These are phyloP conservation scores for Cryptotis parvus DNA, from an alignment of 2,113 vertebrate genomes.

Conservation along the genomic window DNA sequence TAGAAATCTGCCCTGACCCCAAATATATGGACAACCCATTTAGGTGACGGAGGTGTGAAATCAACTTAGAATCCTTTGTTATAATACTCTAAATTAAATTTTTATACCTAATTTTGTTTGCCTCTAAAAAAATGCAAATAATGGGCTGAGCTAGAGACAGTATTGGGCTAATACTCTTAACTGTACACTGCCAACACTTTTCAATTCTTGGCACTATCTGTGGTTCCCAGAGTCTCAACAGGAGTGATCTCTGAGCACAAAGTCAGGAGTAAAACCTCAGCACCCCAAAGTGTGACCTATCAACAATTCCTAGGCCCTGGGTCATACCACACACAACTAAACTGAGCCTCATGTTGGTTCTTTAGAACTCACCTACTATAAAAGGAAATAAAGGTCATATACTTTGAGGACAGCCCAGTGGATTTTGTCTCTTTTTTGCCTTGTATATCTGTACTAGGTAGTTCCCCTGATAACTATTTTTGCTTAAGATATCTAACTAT, in stretches of 20 bases:
- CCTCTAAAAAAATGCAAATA: not conserved
- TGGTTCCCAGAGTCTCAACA: no score
- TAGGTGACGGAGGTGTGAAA: not conserved
- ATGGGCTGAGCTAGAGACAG: no score
- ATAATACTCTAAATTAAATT: not conserved
- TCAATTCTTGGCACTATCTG: no score
- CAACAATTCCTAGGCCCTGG: no score
- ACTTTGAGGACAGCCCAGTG: not conserved
- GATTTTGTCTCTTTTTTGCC: not conserved
- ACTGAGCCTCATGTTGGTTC: not conserved
- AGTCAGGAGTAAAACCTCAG: no score
- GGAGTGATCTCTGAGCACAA: no score
- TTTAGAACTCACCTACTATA: not conserved
- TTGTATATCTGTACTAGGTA: not conserved
- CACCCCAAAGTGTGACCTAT: no score
- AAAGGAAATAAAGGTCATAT: not conserved
- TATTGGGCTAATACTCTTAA: no score
- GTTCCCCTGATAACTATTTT: not conserved
- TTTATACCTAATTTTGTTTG: not conserved
- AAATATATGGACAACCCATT: not conserved
- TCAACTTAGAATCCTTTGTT: not conserved
- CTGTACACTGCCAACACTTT: no score
- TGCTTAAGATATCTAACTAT: not conserved
- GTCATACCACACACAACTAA: no score
- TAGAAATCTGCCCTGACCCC: not conserved